Base-by-base conservation (phyloP, 2,888 invertebrate genomes). In the Automeris io region DNA sequence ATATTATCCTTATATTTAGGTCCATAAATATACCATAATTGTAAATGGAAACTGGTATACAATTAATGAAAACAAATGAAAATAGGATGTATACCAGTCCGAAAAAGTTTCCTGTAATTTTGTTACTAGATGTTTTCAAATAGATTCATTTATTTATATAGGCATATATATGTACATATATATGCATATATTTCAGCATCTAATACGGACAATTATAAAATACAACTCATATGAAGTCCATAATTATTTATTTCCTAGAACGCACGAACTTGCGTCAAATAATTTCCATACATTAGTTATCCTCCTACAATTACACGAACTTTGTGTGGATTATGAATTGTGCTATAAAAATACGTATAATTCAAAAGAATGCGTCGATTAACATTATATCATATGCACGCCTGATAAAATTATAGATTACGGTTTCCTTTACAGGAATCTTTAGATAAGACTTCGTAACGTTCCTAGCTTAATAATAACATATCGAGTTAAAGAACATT, bases 361-460 rank as follows among this genome's bases (percentile, higher is more conserved):
- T n/a, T 29, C 29, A 29, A 29, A 16, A 16, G 13, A 16, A 29
- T 29, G 13, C n/a, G 8, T 29, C 16, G 16, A 26, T 7, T 26
- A 26, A 26, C 7, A 16, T 16, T 29, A 29, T 16, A 16, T 13
- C 16, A 3, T 42, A 39, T 24, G 33, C 22, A 36, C 16, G 13
- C 29, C 29, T 16, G 18, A 31, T 37, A 31, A 24, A n/a, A 24
- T 18, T 19, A 29, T 19, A 38, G 39, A 42, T 42, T 33, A 33
- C 26, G 18, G n/a, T 8, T 25, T 36, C 26, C 36, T 42, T 39
- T 38, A 13, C 16, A 29, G 23, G 42, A 42, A 43, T 37, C n/a
- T n/a, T 34, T 31, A 24, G 42, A 43, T 40, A 31, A 33, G 19
- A 11, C 12, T 18, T 19, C 26, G 18, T n/a, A 32, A 13, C 2